Evolutionary conservation across 1,140 invertebrate species (phyloP), one percentile per base, ranked within the genome.

Genomic region (Heliconius congener): DNA sequence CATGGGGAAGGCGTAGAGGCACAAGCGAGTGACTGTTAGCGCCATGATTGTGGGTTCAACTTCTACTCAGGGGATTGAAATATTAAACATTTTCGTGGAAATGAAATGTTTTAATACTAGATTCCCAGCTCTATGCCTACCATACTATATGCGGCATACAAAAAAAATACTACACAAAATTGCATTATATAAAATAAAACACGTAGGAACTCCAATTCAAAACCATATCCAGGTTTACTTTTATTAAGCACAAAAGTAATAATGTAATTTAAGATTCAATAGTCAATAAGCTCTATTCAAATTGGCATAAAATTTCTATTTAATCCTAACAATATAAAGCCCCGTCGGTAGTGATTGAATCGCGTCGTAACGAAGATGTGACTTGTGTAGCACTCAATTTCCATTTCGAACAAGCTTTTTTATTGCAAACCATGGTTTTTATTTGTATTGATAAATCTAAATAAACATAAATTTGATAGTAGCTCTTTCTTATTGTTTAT

Each of bases 221-320:
- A 52, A 8, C 50, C 18, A 52, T 8, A 52, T 6, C 19, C 1
- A 52, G 8, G 50, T 18, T 52, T 52, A 52, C 50, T 52, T 19
- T 52, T 52, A 52, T 52, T 8, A 19, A 1, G 19, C 18, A 66
- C 3, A 66, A 23, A 30, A 27, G n/a, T 13, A 27, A 30, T 66
- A 66, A 66, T 30, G 27, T 66, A 30, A 66, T 66, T 66, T 66
- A 66, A 66, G 27, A 66, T 30, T 66, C 60, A 30, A 66, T 66
- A 66, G 8, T 30, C 13, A 66, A 66, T 66, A 66, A 66, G 60
- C 60, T 66, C 60, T 66, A 66, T 66, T 66, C 23, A 66, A 66
- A 66, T 66, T 30, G 60, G 60, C 27, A 66, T 66, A 66, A 66
- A 66, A 66, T 66, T 66, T 66, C 60, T 66, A 66, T 66, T 30